A percentile compares a stretch with the other conserved stretches of the same genome.
Conservation (phyloP, 2,797 vertebrate species). For the Epinephelus coioides region DNA sequence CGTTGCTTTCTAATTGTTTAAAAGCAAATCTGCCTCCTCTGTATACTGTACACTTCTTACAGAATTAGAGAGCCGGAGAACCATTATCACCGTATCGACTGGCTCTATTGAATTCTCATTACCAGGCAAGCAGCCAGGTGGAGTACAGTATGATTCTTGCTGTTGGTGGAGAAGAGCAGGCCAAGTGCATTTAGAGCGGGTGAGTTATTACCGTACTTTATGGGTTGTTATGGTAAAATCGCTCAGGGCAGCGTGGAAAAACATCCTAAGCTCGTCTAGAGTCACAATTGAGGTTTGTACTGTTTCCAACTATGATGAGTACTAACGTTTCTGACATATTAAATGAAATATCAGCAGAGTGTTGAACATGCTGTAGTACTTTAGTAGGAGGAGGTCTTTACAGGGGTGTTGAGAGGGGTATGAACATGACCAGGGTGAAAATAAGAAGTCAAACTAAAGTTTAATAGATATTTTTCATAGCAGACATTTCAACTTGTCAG, state of each 20-base stretch:
- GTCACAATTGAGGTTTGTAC: neutral
- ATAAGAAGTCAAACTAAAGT: neutral
- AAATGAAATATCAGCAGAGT: neutral
- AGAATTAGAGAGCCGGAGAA: slow-evolving; percentile 39
- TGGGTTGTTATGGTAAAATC: slow-evolving; percentile 2
- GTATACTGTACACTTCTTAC: slow-evolving; percentile 42
- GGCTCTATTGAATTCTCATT: slow-evolving; percentile 66
- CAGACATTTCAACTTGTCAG: neutral
- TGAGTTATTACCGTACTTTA: slow-evolving; percentile 20
- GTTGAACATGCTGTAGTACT: neutral
- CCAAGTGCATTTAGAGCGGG: slow-evolving; percentile 30
- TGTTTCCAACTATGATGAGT: neutral
- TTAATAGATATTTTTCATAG: neutral
- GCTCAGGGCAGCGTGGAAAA: neutral
- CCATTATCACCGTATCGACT: slow-evolving; percentile 60
- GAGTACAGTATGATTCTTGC: slow-evolving; percentile 30
- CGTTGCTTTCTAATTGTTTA: slow-evolving; percentile 54
- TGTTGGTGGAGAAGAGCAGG: slow-evolving; percentile 17
- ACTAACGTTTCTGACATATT: neutral
- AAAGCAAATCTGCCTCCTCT: slow-evolving; percentile 38
- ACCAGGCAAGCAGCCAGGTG: slow-evolving; percentile 50
- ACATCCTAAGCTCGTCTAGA: neutral
- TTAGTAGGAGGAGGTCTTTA: neutral
- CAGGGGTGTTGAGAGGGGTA: too few species aligned
- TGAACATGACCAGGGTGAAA: neutral